These are phyloP conservation scores for Athene noctua DNA, from an alignment of 2,113 vertebrate genomes.

Conservation along the genomic window DNA sequence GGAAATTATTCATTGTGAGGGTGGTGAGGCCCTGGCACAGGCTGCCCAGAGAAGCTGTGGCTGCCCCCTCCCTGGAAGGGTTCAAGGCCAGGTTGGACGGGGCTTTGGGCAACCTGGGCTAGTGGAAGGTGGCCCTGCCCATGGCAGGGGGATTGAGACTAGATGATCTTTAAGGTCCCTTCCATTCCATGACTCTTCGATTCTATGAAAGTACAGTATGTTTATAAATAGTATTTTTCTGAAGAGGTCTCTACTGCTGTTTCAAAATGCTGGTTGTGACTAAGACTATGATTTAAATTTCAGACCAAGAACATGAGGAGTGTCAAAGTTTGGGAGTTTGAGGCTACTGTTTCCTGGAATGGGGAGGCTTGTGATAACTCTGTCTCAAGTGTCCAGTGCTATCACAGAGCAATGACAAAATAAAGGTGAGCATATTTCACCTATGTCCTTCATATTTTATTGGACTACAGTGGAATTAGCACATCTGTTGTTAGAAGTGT, in stretches of 20 bases:
- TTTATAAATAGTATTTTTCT: neutral
- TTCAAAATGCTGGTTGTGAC: neutral
- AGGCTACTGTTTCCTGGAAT: neutral
- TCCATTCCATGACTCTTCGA: too few relatives aligned
- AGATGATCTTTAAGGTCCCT: too few relatives aligned
- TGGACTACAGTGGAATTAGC: neutral
- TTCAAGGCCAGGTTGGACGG: too few relatives aligned
- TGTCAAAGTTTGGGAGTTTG: neutral
- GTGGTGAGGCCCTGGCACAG: too few relatives aligned
- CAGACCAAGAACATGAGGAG: neutral
- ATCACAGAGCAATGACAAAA: neutral
- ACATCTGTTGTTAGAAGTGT: neutral
- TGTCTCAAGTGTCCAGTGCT: neutral
- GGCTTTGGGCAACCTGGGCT: too few relatives aligned
- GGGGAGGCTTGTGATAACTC: neutral
- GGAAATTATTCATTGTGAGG: too few relatives aligned
- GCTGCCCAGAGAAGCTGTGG: too few relatives aligned
- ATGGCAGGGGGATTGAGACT: too few relatives aligned
- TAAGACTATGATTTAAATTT: neutral
- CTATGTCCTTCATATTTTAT: neutral
- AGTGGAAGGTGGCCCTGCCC: too few relatives aligned
- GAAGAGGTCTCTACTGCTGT: neutral
- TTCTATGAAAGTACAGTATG: neutral
- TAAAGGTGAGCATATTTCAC: neutral
- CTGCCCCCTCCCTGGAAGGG: too few relatives aligned